phyloP scores from a whole-genome alignment of 35 echinoderm and acorn worm species.

The Chiridota heheva region DNA sequence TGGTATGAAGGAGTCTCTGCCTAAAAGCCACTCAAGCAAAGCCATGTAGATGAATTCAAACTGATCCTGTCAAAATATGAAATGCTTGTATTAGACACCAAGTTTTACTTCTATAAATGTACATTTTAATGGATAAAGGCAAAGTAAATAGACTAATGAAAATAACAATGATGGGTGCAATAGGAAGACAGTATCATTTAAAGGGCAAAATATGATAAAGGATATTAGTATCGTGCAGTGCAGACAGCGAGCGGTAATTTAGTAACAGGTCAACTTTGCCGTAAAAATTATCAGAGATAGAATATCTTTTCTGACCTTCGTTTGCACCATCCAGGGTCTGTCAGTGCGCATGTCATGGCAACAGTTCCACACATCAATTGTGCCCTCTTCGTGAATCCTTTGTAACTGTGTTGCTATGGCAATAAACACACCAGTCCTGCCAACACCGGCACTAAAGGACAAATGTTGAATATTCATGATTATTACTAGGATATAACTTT shows the following conservation, averaged over 20 bases:
- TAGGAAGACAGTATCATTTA: neutral
- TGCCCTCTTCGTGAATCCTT: neutral
- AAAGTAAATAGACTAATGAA: neutral
- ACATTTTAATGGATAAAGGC: neutral
- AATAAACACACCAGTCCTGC: slow-evolving; percentile 39
- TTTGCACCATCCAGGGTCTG: slow-evolving; percentile 50
- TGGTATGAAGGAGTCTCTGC: slow-evolving; percentile 21
- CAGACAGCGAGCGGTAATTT: neutral
- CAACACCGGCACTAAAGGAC: slow-evolving; percentile 43
- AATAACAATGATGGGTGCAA: neutral
- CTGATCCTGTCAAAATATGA: slow-evolving; percentile 3
- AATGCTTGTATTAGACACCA: neutral
- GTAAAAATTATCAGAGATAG: neutral
- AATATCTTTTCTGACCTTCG: slow-evolving; percentile 18
- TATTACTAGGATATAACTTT: too few relatives aligned
- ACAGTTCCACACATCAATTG: slow-evolving; percentile 21
- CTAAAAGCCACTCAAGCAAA: slow-evolving; percentile 28
- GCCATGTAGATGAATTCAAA: slow-evolving; percentile 33
- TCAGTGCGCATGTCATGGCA: slow-evolving; percentile 40
- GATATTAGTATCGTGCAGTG: neutral
- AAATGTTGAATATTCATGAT: too few relatives aligned
- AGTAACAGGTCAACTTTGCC: neutral
- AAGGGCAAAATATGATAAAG: neutral
- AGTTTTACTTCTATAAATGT: neutral
- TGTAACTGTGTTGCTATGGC: slow-evolving; percentile 25